Percentiles rank a stretch among this genome's conserved stretches.
phyloP scores from a whole-genome alignment of 1,140 invertebrate species.

The Macrocentrus cingulum region DNA sequence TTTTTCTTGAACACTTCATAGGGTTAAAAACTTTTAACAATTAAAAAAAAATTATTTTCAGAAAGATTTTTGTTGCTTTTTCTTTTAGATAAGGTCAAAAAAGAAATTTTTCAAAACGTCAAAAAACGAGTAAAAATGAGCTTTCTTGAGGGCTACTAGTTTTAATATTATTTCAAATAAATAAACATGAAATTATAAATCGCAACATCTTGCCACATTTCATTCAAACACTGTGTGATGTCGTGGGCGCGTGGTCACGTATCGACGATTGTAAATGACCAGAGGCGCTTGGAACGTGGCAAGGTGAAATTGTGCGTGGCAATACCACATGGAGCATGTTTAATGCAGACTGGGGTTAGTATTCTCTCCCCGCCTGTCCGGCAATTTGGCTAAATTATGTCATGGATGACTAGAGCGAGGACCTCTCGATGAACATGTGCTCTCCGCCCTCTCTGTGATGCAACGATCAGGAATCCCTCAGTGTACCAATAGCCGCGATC shows the following conservation, averaged over 20 bases:
- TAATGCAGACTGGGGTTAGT: constrained; percentile 26
- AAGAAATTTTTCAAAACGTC: too few relatives aligned
- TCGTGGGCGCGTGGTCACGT: constrained; percentile 24
- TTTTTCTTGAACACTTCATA: too few relatives aligned
- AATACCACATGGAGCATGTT: constrained; percentile 23
- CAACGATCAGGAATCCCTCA: constrained; percentile 26
- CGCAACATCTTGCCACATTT: neutral
- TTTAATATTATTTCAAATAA: too few relatives aligned
- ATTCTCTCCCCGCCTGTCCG: constrained; percentile 30
- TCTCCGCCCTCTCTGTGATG: neutral
- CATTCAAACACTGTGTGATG: neutral
- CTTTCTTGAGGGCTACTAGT: too few relatives aligned
- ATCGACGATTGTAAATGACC: constrained; percentile 3
- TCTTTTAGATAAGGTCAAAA: too few relatives aligned
- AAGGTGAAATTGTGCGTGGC: constrained; percentile 29
- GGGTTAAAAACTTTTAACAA: too few relatives aligned
- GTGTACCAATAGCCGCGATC: constrained; percentile 24
- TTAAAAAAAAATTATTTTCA: too few relatives aligned
- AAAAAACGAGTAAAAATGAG: too few relatives aligned
- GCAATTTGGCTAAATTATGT: constrained; percentile 47
- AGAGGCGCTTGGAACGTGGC: neutral
- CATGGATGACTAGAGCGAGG: constrained; percentile 23
- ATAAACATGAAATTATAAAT: too few relatives aligned
- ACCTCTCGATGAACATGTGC: neutral
- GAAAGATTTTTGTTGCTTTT: too few relatives aligned